Conservation (phyloP, 1,140 invertebrate genomes). For the Octopus sinensis region DNA sequence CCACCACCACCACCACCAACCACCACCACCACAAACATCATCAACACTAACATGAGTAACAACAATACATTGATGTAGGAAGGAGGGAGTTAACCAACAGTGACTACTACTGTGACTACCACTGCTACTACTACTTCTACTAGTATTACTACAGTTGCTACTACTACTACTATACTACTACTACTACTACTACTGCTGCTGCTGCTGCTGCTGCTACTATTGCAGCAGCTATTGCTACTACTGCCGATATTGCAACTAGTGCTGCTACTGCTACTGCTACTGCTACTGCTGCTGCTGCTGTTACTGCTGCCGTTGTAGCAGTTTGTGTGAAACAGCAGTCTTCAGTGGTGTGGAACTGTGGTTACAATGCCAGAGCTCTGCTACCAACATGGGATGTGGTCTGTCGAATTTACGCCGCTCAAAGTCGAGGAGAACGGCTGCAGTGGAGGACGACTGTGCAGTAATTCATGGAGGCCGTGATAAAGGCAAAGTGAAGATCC, state of each 20-base stretch:
- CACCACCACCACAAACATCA: no score
- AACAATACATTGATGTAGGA: no score
- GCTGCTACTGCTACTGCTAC: neutral
- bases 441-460: neutral
- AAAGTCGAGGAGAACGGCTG: neutral
- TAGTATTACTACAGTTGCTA: no score
- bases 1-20: no score
- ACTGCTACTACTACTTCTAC: no score
- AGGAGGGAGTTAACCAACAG: no score
- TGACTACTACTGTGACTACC: no score
- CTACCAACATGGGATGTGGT: neutral
- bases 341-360: neutral
- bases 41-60: no score
- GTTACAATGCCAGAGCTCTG: neutral
- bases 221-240: no score
- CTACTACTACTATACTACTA: no score
- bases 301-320: neutral
- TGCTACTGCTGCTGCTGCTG: neutral
- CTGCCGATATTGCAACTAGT: neutral
- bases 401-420: neutral
- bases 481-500: neutral
- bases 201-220: no score
- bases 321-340: neutral
- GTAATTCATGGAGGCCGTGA: neutral
- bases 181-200: no score